Evolutionary conservation across 1,140 invertebrate genomes (phyloP), one percentile per base, ranked within the genome.

Genomic region (Chymomyza costata): DNA sequence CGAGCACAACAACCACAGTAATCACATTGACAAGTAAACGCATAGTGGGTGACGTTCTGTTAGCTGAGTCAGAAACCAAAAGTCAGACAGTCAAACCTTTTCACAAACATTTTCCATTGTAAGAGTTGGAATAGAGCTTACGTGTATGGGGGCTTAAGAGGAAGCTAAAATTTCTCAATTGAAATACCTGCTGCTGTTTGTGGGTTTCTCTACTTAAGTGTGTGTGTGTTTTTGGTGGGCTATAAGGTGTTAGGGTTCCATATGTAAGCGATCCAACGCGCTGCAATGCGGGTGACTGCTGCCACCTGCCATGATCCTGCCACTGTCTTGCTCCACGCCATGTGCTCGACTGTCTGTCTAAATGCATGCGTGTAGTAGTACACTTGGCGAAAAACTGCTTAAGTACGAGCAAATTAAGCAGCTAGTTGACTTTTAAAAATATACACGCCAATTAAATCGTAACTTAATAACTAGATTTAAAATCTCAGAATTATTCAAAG

Each of bases 161-260:
- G 13, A 30, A 32, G 44, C 41, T 43, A 34, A 76, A 76, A 56
- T 62, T 65, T 65, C 50, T 68, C 61, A 59, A 69, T 76, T 65
- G 61, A 65, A 65, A 76, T 74, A 49, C 52, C 61, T 63, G 47
- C 17, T 18, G n/a, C 3, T n/a, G 13, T 30, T 21, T 35, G 21
- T 18, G 21, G 32, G 35, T 35, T 7, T 11, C 18, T 32, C 21
- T 51, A 6, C 30, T 8, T 34, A 17, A 11, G 32, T 11, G 13
- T 31, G 31, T 46, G n/a, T 30, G 25, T 39, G 17, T 18, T 30
- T 5, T 21, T 8, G 13, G 40, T 44, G 21, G n/a, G 21, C 21
- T 25, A n/a, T n/a, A n/a, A n/a, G n/a, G 21, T 25, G 21, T 25
- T 25, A 25, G 21, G 3, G n/a, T n/a, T n/a, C n/a, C n/a, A 8